Evolutionary conservation across 2,888 invertebrate species (phyloP).

Genomic region (Perizoma affinitatum): DNA sequence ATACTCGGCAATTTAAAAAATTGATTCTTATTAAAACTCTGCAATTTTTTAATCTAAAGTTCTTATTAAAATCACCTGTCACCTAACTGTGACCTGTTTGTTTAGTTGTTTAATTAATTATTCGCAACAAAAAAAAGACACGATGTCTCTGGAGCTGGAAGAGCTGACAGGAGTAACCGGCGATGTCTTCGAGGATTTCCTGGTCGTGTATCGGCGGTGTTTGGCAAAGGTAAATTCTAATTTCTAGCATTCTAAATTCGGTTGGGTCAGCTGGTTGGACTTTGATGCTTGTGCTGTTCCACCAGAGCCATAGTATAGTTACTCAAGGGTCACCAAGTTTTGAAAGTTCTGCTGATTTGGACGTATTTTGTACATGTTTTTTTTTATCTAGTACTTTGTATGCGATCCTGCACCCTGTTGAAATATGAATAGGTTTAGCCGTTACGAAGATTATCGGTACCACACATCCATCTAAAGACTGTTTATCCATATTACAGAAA

Average conservation of each 20-base stretch:
- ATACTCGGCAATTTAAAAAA: conserved; percentile 64
- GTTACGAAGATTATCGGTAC: no score
- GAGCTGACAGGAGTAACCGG: conserved; percentile 85
- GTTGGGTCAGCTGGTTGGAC: conserved; percentile 9
- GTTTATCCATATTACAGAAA: no score
- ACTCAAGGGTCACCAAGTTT: no score
- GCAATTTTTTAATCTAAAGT: conserved; percentile 73
- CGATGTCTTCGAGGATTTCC: conserved; percentile 90
- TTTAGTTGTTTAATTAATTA: conserved; percentile 49
- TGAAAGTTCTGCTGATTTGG: no score
- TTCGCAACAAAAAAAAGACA: conserved; percentile 55
- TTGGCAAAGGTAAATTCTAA: conserved; percentile 89
- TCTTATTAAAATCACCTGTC: conserved; percentile 75
- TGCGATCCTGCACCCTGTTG: no score
- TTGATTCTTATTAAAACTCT: no score
- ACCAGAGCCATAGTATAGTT: no score
- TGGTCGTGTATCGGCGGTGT: conserved; percentile 87
- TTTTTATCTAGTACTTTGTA: no score
- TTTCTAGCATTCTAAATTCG: conserved; percentile 75
- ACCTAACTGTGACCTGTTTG: conserved; percentile 73
- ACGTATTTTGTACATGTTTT: no score
- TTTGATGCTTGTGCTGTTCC: no score
- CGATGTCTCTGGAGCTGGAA: conserved; percentile 87
- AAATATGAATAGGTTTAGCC: no score
- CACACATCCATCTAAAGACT: no score